A percentile compares a stretch with the other conserved stretches of the same genome.
Evolutionary conservation across 2,888 invertebrate genomes (phyloP).

Genomic region (Nemotelus nigrinus): DNA sequence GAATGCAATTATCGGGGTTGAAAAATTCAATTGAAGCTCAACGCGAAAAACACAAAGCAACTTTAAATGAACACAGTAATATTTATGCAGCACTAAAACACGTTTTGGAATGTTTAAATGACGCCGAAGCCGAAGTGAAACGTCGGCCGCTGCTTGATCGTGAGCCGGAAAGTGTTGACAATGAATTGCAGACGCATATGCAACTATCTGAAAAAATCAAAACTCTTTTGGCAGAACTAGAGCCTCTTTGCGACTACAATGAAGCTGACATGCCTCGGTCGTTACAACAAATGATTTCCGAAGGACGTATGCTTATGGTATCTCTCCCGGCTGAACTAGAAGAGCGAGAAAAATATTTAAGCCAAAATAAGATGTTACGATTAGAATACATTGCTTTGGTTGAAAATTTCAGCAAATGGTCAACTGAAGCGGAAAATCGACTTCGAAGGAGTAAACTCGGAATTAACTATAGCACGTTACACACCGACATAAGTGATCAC

Average conservation of each 20-base stretch:
- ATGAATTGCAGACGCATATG: conserved; percentile 81
- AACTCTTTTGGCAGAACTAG: conserved; percentile 75
- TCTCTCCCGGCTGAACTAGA: conserved; percentile 83
- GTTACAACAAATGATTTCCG: conserved; percentile 84
- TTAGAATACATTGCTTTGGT: conserved; percentile 80
- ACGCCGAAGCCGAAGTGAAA: conserved; percentile 82
- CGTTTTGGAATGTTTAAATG: conserved; percentile 84
- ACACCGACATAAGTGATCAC: conserved; percentile 85
- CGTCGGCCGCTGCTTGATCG: conserved; percentile 84
- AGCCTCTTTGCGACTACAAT: conserved; percentile 75
- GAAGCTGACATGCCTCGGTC: conserved; percentile 84
- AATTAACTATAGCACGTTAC: conserved; percentile 87
- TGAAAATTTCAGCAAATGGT: conserved; percentile 83
- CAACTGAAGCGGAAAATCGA: conserved; percentile 82
- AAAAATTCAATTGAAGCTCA: conserved; percentile 85
- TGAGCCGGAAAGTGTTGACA: conserved; percentile 81
- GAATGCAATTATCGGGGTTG: conserved; percentile 82
- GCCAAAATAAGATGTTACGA: conserved; percentile 79
- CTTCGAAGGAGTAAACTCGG: conserved; percentile 83
- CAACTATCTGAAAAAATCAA: conserved; percentile 75
- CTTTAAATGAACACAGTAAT: conserved; percentile 88
- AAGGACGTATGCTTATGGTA: conserved; percentile 80
- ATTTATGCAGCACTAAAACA: conserved; percentile 83
- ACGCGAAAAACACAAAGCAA: conserved; percentile 86
- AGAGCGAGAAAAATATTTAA: conserved; percentile 82